Evolutionary conservation across 1,140 invertebrate genomes (phyloP), one percentile per base, ranked within the genome.

Genomic region (Apis laboriosa): DNA sequence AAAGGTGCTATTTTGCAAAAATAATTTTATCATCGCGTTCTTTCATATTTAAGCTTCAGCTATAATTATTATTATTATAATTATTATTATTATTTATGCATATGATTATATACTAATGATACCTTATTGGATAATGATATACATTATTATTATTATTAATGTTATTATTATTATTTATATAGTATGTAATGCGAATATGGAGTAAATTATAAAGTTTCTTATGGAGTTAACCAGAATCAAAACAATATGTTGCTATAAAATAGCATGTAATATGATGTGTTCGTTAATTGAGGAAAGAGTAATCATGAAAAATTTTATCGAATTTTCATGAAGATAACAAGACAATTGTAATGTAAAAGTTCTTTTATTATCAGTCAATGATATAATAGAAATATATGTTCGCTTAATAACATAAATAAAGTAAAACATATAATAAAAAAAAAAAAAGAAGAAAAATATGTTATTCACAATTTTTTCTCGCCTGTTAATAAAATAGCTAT

Each of bases 1-100:
- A 80, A 88, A 88, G 87, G 87, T 88, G 87, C 86, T 88, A 88
- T 85, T 88, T 88, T 85, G 66, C 71, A 49, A 83, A 80, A 55
- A 70, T 88, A 60, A 70, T 88, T 84, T 87, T 87, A 83, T 43
- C 51, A 19, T 84, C 63, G 71, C 19, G 66, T 78, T 60, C 61
- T 83, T 58, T 28, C 74, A 75, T 72, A 80, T 63, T 87, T 61
- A 43, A 77, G 60, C 82, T 80, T 77, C 53, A 19, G 24, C 84
- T 78, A 49, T 34, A 76, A 64, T 71, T 78, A 78, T 43, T 60
- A 43, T 43, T 58, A 86, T 87, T 60, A 28, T 61, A 24, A 24
- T 24, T 58, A 86, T 87, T 60, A 43, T 43, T 58, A 86, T 87
- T 60, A 28, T 61, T 73, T 58, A 68, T 8, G 60, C 21, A 12